phyloP scores from a whole-genome alignment of 1,140 invertebrate genomes.

The Streblospio benedicti region DNA sequence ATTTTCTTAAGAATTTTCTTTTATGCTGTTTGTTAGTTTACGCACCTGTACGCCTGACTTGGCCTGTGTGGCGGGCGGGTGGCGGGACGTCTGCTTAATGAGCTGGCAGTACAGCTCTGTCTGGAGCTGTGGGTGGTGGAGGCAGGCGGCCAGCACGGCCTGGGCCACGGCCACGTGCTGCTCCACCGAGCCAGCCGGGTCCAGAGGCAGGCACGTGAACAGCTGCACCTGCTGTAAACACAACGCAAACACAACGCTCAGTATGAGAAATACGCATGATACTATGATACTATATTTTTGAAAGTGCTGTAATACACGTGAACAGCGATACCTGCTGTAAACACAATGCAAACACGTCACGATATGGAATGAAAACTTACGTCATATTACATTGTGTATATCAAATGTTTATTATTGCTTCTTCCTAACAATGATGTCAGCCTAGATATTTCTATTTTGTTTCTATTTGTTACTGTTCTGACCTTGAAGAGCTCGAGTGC shows the following conservation, averaged over 20 bases:
- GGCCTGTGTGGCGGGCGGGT: conserved; percentile 67
- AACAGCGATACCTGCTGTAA: no score
- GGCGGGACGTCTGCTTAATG: conserved; percentile 83
- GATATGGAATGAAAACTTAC: no score
- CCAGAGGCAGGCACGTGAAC: neutral
- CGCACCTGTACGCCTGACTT: conserved; percentile 74
- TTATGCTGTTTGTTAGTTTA: no score
- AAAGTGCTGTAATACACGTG: no score
- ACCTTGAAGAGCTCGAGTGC: conserved; percentile 92
- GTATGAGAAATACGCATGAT: no score
- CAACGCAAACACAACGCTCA: neutral
- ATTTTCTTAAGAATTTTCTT: no score
- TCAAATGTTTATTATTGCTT: no score
- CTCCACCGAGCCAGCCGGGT: conserved; percentile 63
- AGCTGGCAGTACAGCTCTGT: conserved; percentile 83
- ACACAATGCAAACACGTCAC: no score
- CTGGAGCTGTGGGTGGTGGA: conserved; percentile 79
- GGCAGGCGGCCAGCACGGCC: conserved; percentile 81
- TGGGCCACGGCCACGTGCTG: conserved; percentile 90
- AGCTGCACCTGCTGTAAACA: neutral
- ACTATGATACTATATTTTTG: no score
- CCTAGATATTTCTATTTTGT: no score
- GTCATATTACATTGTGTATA: no score
- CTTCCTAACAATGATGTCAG: no score
- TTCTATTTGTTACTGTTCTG: conserved; percentile 20